Conservation (phyloP, 2,797 vertebrate genomes). For the Falco columbarius region DNA sequence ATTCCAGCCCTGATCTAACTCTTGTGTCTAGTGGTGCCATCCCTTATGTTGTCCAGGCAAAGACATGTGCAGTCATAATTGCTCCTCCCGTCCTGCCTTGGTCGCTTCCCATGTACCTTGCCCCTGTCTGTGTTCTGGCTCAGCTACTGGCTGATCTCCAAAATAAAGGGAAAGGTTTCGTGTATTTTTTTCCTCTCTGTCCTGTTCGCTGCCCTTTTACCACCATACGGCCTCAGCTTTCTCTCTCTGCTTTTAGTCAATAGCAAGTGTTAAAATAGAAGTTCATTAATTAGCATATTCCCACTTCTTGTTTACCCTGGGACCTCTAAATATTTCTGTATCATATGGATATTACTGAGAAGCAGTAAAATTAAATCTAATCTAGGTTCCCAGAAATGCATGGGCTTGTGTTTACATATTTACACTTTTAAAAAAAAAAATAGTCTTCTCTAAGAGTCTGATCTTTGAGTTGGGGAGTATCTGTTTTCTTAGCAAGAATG, state of each 20-base stretch:
- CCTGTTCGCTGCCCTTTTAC: background rate
- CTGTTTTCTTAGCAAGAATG: conserved; percentile 16
- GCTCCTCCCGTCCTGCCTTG: background rate
- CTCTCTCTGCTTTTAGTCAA: background rate
- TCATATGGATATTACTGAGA: background rate
- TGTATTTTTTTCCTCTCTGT: background rate
- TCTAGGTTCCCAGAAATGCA: background rate
- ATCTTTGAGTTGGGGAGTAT: background rate
- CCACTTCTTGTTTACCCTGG: background rate
- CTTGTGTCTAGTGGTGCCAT: background rate
- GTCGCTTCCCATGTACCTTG: background rate
- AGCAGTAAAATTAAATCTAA: background rate
- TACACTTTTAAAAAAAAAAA: background rate
- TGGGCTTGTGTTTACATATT: background rate
- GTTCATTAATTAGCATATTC: background rate
- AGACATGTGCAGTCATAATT: background rate
- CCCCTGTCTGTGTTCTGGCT: background rate
- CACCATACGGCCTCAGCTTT: background rate
- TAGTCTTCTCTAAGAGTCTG: background rate
- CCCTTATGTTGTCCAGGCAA: background rate
- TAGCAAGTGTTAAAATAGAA: background rate
- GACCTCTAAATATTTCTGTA: background rate
- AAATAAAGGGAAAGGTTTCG: background rate
- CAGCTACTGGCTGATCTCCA: background rate
- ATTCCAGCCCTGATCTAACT: background rate